These are phyloP conservation scores for Erynnis tages DNA, from an alignment of 2,888 invertebrate genomes.

Conservation along the genomic window DNA sequence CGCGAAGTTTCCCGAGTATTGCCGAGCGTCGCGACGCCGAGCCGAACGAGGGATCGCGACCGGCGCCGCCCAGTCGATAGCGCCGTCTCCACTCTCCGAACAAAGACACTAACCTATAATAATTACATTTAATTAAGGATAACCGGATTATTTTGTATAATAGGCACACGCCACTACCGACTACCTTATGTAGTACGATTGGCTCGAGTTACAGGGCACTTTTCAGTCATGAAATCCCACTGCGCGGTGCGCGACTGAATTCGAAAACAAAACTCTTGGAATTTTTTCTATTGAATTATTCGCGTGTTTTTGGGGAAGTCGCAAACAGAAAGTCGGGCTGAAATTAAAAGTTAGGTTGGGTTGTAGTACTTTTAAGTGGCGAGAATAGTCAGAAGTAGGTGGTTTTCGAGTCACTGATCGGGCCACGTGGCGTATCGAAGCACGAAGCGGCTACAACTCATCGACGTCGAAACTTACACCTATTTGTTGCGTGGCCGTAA, in stretches of 20 bases:
- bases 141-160: conserved; percentile 67
- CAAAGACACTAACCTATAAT: conserved; percentile 81
- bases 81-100: conserved; percentile 76
- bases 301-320: background rate
- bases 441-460: conserved; percentile 20
- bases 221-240: conserved; percentile 5
- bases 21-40: conserved; percentile 56
- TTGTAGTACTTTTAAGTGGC: background rate
- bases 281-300: background rate
- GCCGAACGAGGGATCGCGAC: conserved; percentile 60
- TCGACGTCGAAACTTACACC: conserved; percentile 18
- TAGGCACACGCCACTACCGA: conserved; percentile 46
- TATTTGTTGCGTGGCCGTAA: conserved; percentile 4
- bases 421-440: conserved; percentile 19
- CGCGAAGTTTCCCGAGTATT: conserved; percentile 54
- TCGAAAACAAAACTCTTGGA: conserved; percentile 1
- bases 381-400: background rate
- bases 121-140: conserved; percentile 79
- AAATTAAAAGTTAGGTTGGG: background rate
- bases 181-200: background rate
- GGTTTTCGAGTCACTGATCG: background rate
- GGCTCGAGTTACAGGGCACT: background rate
- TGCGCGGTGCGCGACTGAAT: background rate
- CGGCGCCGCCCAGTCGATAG: conserved; percentile 82
- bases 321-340: conserved; percentile 18